phyloP scores from a whole-genome alignment of 1,140 invertebrate species.

The Lethrus apterus region DNA sequence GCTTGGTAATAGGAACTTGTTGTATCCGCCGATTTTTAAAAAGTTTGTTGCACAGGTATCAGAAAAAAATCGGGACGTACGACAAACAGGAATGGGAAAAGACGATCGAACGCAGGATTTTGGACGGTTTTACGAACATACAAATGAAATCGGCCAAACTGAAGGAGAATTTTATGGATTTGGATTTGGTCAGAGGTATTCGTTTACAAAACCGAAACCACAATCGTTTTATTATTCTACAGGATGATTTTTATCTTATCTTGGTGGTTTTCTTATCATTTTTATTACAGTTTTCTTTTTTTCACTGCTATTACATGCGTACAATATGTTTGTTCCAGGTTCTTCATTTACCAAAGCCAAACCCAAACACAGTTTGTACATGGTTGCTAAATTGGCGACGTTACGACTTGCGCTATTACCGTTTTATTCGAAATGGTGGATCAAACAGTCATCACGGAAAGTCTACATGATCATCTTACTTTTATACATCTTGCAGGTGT shows the following conservation, averaged over 20 bases:
- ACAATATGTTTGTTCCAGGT: slow-evolving; percentile 49
- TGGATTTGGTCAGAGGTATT: slow-evolving; percentile 84
- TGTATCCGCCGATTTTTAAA: slow-evolving; percentile 1
- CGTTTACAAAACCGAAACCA: background rate
- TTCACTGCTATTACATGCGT: background rate
- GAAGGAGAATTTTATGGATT: slow-evolving; percentile 89
- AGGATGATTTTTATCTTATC: no score
- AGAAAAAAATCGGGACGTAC: slow-evolving; percentile 91
- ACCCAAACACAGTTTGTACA: slow-evolving; percentile 78
- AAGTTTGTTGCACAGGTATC: slow-evolving; percentile 64
- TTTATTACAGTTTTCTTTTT: background rate
- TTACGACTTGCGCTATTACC: slow-evolving; percentile 75
- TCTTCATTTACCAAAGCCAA: slow-evolving; percentile 92
- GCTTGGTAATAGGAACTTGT: background rate
- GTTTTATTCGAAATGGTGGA: slow-evolving; percentile 80
- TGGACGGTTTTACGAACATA: slow-evolving; percentile 73
- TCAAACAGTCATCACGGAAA: slow-evolving; percentile 69
- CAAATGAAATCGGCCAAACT: slow-evolving; percentile 74
- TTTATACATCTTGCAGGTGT: slow-evolving; percentile 28
- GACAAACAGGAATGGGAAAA: slow-evolving; percentile 96
- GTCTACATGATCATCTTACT: slow-evolving; percentile 55
- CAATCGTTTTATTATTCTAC: background rate
- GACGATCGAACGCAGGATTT: slow-evolving; percentile 77
- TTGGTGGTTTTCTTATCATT: background rate
- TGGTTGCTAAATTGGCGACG: slow-evolving; percentile 71